Evolutionary conservation across 2,888 invertebrate species (phyloP).

Genomic region (Gari tellinella): DNA sequence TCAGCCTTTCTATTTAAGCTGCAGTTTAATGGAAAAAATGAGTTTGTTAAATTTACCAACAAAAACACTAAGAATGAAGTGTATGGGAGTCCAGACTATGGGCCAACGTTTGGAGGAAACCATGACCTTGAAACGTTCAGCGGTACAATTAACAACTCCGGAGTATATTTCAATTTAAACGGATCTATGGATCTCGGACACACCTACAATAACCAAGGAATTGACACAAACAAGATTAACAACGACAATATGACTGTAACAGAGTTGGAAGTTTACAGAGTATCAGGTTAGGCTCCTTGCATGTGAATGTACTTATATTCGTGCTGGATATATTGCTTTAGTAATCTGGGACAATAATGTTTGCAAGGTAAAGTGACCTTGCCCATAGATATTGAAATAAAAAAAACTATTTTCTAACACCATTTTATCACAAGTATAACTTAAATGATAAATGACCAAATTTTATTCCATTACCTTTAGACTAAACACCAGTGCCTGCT

Average conservation of each 20-base stretch:
- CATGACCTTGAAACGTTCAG: slow-evolving; percentile 12
- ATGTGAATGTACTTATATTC: too few species aligned
- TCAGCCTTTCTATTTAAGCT: slow-evolving; percentile 49
- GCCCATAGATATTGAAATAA: too few species aligned
- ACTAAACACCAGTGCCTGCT: too few species aligned
- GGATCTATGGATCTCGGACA: slow-evolving; percentile 15
- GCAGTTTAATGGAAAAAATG: slow-evolving; percentile 17
- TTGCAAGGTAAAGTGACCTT: too few species aligned
- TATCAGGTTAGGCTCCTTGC: slow-evolving; percentile 46
- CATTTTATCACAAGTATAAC: too few species aligned
- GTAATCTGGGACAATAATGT: too few species aligned
- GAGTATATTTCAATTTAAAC: slow-evolving; percentile 26
- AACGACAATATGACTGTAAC: slow-evolving; percentile 55
- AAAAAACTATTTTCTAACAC: too few species aligned
- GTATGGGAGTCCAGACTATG: slow-evolving; percentile 4
- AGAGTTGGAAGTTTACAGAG: slow-evolving; percentile 58
- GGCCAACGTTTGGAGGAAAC: slow-evolving; percentile 31
- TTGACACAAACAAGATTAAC: slow-evolving; percentile 18
- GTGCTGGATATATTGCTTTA: too few species aligned
- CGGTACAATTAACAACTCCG: slow-evolving; percentile 17
- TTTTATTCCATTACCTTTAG: too few species aligned
- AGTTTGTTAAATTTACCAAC: slow-evolving; percentile 26
- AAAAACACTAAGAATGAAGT: neutral
- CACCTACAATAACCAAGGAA: slow-evolving; percentile 23
- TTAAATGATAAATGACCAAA: too few species aligned